Conservation (phyloP, 2,113 vertebrate genomes). For the Bubo bubo region DNA sequence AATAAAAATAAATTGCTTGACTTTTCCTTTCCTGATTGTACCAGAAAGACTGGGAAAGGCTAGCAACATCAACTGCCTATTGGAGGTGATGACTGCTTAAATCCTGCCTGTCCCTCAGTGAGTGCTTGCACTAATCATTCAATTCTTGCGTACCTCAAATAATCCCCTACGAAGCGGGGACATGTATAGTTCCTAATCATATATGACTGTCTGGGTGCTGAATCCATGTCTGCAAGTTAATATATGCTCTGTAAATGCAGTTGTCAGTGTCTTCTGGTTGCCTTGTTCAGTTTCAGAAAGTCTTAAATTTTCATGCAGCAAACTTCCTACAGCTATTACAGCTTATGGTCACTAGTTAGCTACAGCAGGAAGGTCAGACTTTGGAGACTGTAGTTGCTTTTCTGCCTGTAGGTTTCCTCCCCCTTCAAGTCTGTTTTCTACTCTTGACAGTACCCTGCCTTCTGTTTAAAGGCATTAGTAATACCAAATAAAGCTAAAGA, state of each 20-base stretch:
- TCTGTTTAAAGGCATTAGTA: slow-evolving; percentile 70
- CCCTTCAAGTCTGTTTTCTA: slow-evolving; percentile 61
- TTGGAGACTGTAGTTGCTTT: slow-evolving; percentile 25
- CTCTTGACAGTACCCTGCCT: slow-evolving; percentile 67
- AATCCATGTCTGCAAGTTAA: background rate
- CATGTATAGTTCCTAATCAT: background rate
- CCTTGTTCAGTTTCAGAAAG: background rate
- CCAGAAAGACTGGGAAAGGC: background rate
- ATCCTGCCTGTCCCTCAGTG: background rate
- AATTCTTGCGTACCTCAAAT: background rate
- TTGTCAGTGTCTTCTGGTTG: background rate
- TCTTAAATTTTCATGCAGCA: background rate
- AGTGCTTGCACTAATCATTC: background rate
- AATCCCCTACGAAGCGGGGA: background rate
- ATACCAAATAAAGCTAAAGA: slow-evolving; percentile 75
- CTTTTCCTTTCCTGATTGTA: background rate
- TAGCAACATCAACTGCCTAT: rapidly evolving
- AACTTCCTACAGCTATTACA: background rate
- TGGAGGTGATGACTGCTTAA: background rate
- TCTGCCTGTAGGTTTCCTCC: slow-evolving; percentile 53
- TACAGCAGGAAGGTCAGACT: slow-evolving; percentile 27
- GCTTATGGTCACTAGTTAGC: slow-evolving; percentile 3
- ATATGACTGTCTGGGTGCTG: background rate
- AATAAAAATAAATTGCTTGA: background rate
- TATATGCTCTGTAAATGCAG: background rate